Evolutionary conservation across 2,113 vertebrate genomes (phyloP).

Genomic region (Brachyistius frenatus): DNA sequence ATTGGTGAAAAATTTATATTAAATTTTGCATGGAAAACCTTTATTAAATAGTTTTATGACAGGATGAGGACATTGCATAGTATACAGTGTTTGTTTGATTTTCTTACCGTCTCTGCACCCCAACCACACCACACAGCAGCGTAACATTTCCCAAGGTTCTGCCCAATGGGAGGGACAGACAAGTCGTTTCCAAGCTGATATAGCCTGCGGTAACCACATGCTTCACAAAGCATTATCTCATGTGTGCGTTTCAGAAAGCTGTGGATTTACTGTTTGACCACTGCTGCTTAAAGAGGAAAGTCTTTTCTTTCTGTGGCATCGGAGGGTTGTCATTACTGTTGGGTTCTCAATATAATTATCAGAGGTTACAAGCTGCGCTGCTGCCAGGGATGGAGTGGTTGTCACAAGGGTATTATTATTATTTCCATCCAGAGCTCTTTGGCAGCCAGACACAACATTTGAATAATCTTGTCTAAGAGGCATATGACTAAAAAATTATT

Average conservation of each 20-base stretch:
- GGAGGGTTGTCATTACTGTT: constrained; percentile 83
- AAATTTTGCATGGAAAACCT: not conserved
- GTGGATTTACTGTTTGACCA: constrained; percentile 75
- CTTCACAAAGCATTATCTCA: constrained; percentile 81
- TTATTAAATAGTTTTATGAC: constrained; percentile 10
- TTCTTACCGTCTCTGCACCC: constrained; percentile 52
- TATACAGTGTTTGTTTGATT: constrained; percentile 53
- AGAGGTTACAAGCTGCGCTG: constrained; percentile 75
- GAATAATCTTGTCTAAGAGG: constrained; percentile 78
- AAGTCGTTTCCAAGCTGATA: constrained; percentile 66
- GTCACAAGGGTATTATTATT: constrained; percentile 84
- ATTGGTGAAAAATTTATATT: not conserved
- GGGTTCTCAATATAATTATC: constrained; percentile 82
- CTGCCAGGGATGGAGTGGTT: constrained; percentile 80
- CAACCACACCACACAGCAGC: constrained; percentile 55
- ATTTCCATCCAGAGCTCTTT: constrained; percentile 76
- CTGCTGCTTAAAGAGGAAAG: constrained; percentile 80
- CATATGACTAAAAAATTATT: constrained; percentile 59
- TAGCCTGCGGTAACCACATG: constrained; percentile 66
- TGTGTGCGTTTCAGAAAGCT: constrained; percentile 72
- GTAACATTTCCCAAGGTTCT: constrained; percentile 68
- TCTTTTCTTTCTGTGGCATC: constrained; percentile 80
- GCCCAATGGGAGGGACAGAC: constrained; percentile 66
- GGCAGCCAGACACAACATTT: constrained; percentile 78
- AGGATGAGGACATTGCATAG: constrained; percentile 16